These are phyloP conservation scores for Opisthograptis luteolata DNA, from an alignment of 2,888 invertebrate species.

Conservation along the genomic window DNA sequence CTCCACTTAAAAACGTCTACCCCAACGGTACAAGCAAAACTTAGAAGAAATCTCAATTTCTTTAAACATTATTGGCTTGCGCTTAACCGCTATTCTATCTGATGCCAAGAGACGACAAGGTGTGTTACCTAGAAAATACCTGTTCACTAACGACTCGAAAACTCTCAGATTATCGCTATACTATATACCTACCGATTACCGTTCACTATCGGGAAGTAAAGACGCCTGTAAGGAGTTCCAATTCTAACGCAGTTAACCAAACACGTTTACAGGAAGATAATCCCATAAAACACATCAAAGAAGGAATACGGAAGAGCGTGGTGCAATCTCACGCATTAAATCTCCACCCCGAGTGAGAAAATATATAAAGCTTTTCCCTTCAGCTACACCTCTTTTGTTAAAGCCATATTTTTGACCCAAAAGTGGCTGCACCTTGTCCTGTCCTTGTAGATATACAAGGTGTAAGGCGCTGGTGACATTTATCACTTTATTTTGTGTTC, in stretches of 20 bases:
- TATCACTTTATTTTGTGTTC: slow-evolving; percentile 53
- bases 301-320: slow-evolving; percentile 30
- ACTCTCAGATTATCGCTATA: no score
- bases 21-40: no score
- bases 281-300: slow-evolving; percentile 54
- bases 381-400: slow-evolving; percentile 47
- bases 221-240: no score
- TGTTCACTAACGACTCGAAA: no score
- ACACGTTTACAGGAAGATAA: slow-evolving; percentile 24
- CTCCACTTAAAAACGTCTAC: no score
- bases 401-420: slow-evolving; percentile 56
- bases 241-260: slow-evolving; percentile 29
- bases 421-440: slow-evolving; percentile 37
- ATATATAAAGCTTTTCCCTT: slow-evolving; percentile 55
- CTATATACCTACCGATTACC: no score
- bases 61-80: no score
- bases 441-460: slow-evolving; percentile 39
- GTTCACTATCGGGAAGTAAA: no score
- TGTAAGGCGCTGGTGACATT: slow-evolving; percentile 44
- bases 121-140: no score
- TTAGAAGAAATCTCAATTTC: no score
- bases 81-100: no score
- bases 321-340: slow-evolving; percentile 59
- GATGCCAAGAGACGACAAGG: no score
- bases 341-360: slow-evolving; percentile 59